Percentiles rank a stretch among this genome's conserved stretches.
These are phyloP conservation scores for Diadophis punctatus DNA, from an alignment of 2,113 vertebrate species.

Conservation along the genomic window DNA sequence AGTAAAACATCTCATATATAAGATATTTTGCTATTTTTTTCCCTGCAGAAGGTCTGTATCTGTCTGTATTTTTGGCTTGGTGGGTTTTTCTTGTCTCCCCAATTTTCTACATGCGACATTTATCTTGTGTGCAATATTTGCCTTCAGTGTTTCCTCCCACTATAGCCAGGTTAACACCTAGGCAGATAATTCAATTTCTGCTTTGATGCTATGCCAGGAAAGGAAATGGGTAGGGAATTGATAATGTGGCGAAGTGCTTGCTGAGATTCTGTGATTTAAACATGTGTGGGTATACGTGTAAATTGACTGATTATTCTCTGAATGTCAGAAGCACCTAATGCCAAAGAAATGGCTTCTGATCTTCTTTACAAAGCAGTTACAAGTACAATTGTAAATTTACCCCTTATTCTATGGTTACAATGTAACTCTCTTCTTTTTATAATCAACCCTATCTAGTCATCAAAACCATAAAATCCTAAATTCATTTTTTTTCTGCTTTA, in stretches of 20 bases:
- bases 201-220: slow-evolving; percentile 11
- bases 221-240: not conserved
- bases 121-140: not conserved
- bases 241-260: not conserved
- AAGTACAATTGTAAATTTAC: not conserved
- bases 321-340: not conserved
- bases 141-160: not conserved
- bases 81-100: not conserved
- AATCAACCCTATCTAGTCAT: not conserved
- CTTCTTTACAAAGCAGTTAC: not conserved
- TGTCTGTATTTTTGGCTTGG: not conserved
- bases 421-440: not conserved
- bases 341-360: not conserved
- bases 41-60: not conserved
- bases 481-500: not conserved
- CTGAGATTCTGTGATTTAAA: not conserved
- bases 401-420: not conserved
- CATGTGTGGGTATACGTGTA: not conserved
- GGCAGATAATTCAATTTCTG: not conserved
- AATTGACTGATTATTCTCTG: slow-evolving; percentile 4
- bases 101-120: not conserved
- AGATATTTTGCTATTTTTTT: not conserved
- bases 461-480: not conserved
- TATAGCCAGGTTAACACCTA: not conserved
- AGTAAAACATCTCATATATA: not conserved